A percentile compares a stretch with the other conserved stretches of the same genome.
Evolutionary conservation across 2,797 vertebrate species (phyloP).

Genomic region (Pipistrellus nathusii): DNA sequence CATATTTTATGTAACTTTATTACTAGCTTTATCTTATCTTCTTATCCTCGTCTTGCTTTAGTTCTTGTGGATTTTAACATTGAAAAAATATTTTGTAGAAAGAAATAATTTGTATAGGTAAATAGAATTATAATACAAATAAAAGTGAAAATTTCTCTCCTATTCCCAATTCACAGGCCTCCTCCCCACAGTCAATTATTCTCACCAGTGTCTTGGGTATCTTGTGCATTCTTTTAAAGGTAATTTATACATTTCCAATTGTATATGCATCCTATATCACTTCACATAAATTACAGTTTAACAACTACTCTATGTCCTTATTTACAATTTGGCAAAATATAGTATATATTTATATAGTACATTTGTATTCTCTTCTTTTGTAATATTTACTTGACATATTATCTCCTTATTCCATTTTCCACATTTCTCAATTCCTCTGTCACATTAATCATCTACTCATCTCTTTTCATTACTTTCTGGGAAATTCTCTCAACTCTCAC

Average conservation of each 20-base stretch:
- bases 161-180: not conserved
- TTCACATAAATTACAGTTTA: not conserved
- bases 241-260: not conserved
- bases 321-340: not conserved
- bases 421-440: not conserved
- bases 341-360: not conserved
- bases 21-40: not conserved
- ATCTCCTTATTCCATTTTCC: not conserved
- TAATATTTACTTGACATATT: not conserved
- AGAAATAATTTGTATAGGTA: not conserved
- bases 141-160: not conserved
- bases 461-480: not conserved
- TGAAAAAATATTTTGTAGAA: not conserved
- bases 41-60: conserved; percentile 4
- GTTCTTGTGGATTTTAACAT: not conserved
- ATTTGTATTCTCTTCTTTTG: not conserved
- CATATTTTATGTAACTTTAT: not conserved
- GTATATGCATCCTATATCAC: not conserved
- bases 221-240: not conserved
- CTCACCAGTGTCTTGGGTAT: not conserved
- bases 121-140: not conserved
- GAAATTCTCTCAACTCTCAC: not conserved
- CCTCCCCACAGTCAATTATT: not conserved
- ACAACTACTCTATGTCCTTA: not conserved
- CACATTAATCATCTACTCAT: not conserved